Base-by-base conservation (phyloP, 2,888 invertebrate genomes). In the Iphiclides podalirius region DNA sequence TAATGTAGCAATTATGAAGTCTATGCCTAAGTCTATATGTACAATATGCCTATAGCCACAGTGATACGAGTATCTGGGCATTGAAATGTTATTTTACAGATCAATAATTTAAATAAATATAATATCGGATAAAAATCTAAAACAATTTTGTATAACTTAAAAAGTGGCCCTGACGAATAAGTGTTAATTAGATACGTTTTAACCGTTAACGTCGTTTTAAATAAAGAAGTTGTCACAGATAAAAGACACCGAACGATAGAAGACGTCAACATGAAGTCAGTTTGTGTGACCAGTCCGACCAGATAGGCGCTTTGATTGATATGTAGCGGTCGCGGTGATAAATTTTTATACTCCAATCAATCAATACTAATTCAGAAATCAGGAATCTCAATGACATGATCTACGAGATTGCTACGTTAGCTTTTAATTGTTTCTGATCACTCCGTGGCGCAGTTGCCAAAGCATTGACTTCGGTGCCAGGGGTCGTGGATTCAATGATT, bases 341-440 rank as follows among this genome's bases (percentile, higher is more conserved):
- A 77, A 77, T 73, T 78, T 83, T 84, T 79, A 84, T 79, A 76
- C 76, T 75, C 70, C 71, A 71, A 87, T 86, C 82, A 85, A 86
- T 86, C 85, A 84, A 79, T 70, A 75, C 77, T 75, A 81, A 79
- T 77, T 79, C 72, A 28, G 50, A 44, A 50, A 40, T 40, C 26
- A 36, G 40, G 50, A 40, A 44, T 35, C 33, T 15, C 15, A 34
- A 40, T 26, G 33, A 42, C 41, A 44, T 13, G 39, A 34, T 34
- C 28, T 50, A 41, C 6, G 36, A 28, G 38, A 51, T 52, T 34
- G 35, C 33, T 35, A 51, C 38, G 14, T 14, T 15, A 11, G 8
- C 20, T 15, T 3, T 23, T 41, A 28, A 36, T 23, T 17, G 13
- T 6, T 20, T n/a, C n/a, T n/a, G n/a, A n/a, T n/a, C n/a, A n/a